Base-by-base conservation (phyloP, 37 sponge, comb jelly and placozoan genomes). In the Hormiphora californensis region DNA sequence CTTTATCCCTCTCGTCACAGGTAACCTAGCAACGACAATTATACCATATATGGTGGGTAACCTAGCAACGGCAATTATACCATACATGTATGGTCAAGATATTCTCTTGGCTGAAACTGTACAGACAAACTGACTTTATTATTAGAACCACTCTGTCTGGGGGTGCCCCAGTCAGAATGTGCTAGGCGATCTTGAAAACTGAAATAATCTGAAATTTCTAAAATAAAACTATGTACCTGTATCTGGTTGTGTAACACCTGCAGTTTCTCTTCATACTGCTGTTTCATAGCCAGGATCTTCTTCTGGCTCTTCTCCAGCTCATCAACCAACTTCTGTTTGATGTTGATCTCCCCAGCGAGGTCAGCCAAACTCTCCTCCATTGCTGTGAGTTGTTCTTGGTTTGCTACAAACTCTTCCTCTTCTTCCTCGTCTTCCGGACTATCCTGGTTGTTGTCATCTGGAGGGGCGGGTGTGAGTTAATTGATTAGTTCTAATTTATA, bases 221-320 rank as follows among this genome's bases (percentile, higher is more conserved):
- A 21, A 53, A n/a, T n/a, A 17, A 86, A 53, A 54, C 93, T 92
- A 8, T 88, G 88, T 1, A 55, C 65, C 11, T 78, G 67, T 53
- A 94, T 94, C 46, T 94, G 91, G 2, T 86, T 57, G 40, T 92
- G 93, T 22, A 96, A 86, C 30, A 90, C 32, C 0, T 55, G n/a
- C 88, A 96, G 88, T 69, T 96, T 94, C 38, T 94, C 93, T 68
- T 96, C 97, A 63, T 96, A 96, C 86, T 96, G 97, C 40, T 87
- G 40, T 73, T 87, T 91, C 91, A 96, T 93, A 27, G 89, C 63
- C 40, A 89, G 55, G 40, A 96, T 85, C 86, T 63, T 91, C 85
- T 87, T 89, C 89, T 96, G 93, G 31, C 93, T 73, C 41, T 86
- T 85, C 69, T 96, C 94, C 63, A 96, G 54, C 67, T 96, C 94